Evolutionary conservation across 2,888 invertebrate genomes (phyloP), one percentile per base, ranked within the genome.

Genomic region (Eutolmus rufibarbis): DNA sequence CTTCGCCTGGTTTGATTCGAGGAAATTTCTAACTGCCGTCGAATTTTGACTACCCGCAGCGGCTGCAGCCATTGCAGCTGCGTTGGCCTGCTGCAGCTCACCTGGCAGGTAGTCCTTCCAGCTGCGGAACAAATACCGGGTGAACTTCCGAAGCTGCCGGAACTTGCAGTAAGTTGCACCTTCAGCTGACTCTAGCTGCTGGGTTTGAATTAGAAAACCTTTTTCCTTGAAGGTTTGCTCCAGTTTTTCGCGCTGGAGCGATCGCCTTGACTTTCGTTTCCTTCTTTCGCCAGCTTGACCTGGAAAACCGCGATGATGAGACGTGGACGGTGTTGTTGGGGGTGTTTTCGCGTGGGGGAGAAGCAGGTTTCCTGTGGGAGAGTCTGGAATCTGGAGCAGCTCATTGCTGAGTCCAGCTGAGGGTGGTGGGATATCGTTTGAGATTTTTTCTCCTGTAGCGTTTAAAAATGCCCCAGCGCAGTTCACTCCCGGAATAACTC

Each of bases 151-250:
- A 37, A 98, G 93, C 91, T 98, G 98, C 78, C 98, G 93, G 91
- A 98, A 98, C 92, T 98, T 98, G 92, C 98, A 98, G 91, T 98
- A 98, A 0, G 98, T 98, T 0, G 98, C 97, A 0, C 98, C 98
- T 91, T 98, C 98, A 0, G 98, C 97, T 0, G 97, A 97, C 91
- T 98, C 97, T 84, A 98, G 93, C 91, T 98, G 98, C 91, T 98
- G 98, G 0, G 98, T 98, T 91, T 98, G 98, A 87, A 98, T 98
- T 79, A 98, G 93, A 91, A 98, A 98, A 0, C 98, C 98, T 90
- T 97, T 97, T 91, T 98, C 98, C 90, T 97, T 97, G 91, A 98
- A 98, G 0, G 97, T 97, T 91, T 97, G 97, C 92, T 98, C 98
- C 8, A 98, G 93, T 91, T 97, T 97, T 90, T 97, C 97, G 34